Base-by-base conservation (phyloP, 2,888 invertebrate species). In the Hyles lineata region DNA sequence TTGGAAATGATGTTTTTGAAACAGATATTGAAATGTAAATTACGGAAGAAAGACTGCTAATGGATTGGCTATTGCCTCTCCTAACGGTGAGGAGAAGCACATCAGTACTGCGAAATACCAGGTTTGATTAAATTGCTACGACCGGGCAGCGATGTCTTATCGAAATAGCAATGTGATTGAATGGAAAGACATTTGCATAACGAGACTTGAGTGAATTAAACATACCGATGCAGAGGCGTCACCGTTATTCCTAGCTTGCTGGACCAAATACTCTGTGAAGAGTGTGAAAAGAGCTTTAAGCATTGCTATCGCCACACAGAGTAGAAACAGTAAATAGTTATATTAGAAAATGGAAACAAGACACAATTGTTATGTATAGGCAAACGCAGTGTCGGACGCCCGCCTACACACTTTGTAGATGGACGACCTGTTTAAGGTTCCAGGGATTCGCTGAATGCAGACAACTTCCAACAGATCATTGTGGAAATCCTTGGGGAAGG, bases 71-170 rank as follows among this genome's bases (percentile, higher is more conserved):
- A 21, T 35, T 63, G 23, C 50, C 17, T 67, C 50, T 50, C 67
- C 17, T 7, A 17, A 11, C 11, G 43, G 17, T 21, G 21, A 50
- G 50, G 50, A 21, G 63, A 35, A 35, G 21, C 23, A 43, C 50
- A 50, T 21, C 23, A 5, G 6, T 67, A 17, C 11, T 67, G 43
- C 32, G 15, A 43, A 67, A 67, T 23, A 50, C 50, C 15, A 67
- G 23, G 15, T 67, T 50, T 67, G 67, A 67, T 67, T 67, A 67
- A 67, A 67, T 67, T 25, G 23, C 50, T 17, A 2, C 23, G 21
- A 23, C 67, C 21, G 50, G 67, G 23, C 67, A 50, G 43, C 50
- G 43, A 43, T 67, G 50, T 67, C 50, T 67, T 50, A 50, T 67
- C 43, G 67, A 23, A 67, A 67, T 67, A 7, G 43, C 35, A 50